Evolutionary conservation across 2,888 invertebrate genomes (phyloP).

Genomic region (Cheilosia scutellata): DNA sequence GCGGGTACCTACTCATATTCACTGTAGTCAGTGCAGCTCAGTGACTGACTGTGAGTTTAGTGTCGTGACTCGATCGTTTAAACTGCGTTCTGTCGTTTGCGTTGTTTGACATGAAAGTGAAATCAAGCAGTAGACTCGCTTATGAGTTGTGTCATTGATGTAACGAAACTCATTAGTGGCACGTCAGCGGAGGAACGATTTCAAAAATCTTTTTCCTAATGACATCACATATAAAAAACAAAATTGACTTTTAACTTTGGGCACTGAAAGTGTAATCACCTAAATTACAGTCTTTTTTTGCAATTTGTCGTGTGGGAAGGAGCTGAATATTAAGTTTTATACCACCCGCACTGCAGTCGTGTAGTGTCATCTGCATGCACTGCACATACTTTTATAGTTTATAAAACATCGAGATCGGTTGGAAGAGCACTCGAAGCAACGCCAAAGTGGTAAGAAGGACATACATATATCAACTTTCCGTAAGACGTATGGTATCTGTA

Average conservation of each 20-base stretch:
- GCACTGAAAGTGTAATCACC: slow-evolving; percentile 6
- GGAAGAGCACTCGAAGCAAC: too few species aligned
- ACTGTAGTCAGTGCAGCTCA: neutral
- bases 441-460: too few species aligned
- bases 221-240: slow-evolving; percentile 11
- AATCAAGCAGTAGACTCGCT: slow-evolving; percentile 39
- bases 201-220: neutral
- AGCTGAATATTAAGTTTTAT: too few species aligned
- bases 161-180: slow-evolving; percentile 34
- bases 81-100: slow-evolving; percentile 12
- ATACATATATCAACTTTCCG: too few species aligned
- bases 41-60: neutral
- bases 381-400: too few species aligned
- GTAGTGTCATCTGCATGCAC: too few species aligned
- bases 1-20: slow-evolving; percentile 14
- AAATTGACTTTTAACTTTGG: slow-evolving; percentile 42
- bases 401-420: too few species aligned
- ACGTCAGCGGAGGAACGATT: slow-evolving; percentile 14
- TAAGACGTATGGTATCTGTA: too few species aligned
- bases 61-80: slow-evolving; percentile 69
- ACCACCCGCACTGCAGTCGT: too few species aligned
- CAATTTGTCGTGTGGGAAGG: too few species aligned
- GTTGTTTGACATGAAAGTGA: slow-evolving; percentile 62
- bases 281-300: neutral
- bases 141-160: slow-evolving; percentile 45